Conservation (phyloP, 2,113 vertebrate genomes). For the Platysteira castanea region DNA sequence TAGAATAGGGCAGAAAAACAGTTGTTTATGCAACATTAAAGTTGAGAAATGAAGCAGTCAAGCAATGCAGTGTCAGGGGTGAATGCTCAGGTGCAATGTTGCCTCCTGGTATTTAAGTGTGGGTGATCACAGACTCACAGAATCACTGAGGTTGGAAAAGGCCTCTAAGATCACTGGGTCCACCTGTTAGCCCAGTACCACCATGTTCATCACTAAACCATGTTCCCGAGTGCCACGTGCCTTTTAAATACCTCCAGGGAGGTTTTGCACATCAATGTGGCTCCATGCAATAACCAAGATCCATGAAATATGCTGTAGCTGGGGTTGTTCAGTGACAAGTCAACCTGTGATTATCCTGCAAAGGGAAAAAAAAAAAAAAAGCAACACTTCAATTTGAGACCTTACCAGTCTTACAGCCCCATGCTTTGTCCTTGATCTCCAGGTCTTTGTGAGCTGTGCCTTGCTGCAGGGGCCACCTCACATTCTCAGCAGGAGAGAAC, state of each 20-base stretch:
- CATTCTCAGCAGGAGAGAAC: background rate
- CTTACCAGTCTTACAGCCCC: background rate
- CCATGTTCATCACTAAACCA: background rate
- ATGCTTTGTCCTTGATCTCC: background rate
- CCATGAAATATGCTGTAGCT: fast-evolving
- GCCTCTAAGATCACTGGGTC: background rate
- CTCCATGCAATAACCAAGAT: background rate
- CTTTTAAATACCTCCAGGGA: background rate
- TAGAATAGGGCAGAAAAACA: background rate
- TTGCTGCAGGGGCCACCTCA: background rate
- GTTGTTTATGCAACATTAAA: conserved; percentile 25
- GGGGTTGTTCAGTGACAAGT: background rate
- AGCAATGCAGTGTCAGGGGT: background rate
- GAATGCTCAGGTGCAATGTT: background rate
- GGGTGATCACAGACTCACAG: background rate
- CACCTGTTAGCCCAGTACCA: background rate
- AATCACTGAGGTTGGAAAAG: background rate
- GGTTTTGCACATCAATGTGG: background rate
- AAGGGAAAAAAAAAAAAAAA: background rate
- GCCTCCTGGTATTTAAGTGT: background rate
- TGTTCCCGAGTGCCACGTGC: background rate
- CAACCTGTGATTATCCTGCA: background rate
- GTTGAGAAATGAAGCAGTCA: conserved; percentile 27
- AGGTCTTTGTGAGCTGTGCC: background rate
- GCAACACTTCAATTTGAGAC: background rate